These are phyloP conservation scores for Caerostris darwini DNA, from an alignment of 1,140 invertebrate genomes.

Conservation along the genomic window DNA sequence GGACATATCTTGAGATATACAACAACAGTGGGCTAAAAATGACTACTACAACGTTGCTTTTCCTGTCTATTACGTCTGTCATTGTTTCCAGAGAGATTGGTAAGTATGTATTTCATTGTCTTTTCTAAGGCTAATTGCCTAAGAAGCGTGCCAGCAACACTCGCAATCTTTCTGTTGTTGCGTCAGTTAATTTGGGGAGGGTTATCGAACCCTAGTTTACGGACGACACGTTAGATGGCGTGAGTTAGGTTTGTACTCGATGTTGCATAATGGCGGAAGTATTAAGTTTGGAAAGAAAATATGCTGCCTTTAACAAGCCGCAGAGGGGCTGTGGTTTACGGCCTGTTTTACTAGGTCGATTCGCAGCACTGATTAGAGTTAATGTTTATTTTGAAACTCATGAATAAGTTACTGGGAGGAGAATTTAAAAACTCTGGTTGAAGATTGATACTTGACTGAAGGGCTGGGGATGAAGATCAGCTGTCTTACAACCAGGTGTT, in stretches of 20 bases:
- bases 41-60: background rate
- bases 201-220: conserved; percentile 57
- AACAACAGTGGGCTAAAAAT: background rate
- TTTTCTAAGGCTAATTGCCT: conserved; percentile 40
- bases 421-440: no score
- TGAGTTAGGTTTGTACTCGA: background rate
- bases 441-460: no score
- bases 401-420: background rate
- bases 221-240: conserved; percentile 44
- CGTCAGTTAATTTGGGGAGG: conserved; percentile 18
- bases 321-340: background rate
- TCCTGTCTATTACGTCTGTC: background rate
- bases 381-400: conserved; percentile 13
- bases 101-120: conserved; percentile 51
- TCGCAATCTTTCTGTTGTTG: conserved; percentile 7
- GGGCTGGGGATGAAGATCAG: no score
- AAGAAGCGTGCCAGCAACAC: background rate
- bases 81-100: conserved; percentile 36
- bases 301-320: background rate
- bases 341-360: conserved; percentile 36
- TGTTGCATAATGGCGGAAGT: conserved; percentile 72
- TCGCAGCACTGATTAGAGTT: background rate
- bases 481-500: no score
- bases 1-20: background rate
- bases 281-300: background rate